Percentiles rank a stretch among this genome's conserved stretches.
phyloP scores from a whole-genome alignment of 2,113 vertebrate genomes.

The Henicopernis longicauda region DNA sequence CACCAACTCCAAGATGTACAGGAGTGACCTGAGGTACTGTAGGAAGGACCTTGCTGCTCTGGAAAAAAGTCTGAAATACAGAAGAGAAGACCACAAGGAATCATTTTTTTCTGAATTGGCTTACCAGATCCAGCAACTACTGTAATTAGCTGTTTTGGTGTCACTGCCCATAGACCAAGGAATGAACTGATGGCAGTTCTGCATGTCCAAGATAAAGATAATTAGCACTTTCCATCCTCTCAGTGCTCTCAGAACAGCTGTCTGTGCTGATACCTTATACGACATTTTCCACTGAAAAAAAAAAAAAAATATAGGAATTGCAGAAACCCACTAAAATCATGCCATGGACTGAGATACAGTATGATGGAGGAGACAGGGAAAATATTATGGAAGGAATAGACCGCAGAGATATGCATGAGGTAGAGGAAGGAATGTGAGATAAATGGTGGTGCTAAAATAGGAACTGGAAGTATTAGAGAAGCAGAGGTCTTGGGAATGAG shows the following conservation, averaged over 20 bases:
- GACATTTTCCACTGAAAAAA: not conserved
- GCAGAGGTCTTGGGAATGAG: not conserved
- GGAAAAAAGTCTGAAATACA: not conserved
- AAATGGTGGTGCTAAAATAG: not conserved
- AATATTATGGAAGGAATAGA: not conserved
- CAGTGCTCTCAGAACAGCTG: not conserved
- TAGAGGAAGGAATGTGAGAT: not conserved
- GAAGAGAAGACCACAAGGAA: not conserved
- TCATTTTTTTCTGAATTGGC: not conserved
- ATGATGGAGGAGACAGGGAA: not conserved
- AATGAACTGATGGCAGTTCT: not conserved
- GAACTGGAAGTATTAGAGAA: not conserved
- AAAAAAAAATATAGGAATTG: not conserved
- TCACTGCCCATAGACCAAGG: not conserved
- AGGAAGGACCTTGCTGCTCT: not conserved
- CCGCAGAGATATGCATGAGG: not conserved
- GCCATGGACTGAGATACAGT: not conserved
- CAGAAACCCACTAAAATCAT: not conserved
- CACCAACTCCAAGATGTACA: not conserved
- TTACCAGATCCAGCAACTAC: not conserved
- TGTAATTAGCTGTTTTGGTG: not conserved
- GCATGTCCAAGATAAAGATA: not conserved
- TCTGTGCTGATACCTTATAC: not conserved
- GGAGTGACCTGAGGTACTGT: not conserved
- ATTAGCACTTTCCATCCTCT: not conserved